phyloP scores from a whole-genome alignment of 2,113 vertebrate genomes.

The Erinaceus europaeus region DNA sequence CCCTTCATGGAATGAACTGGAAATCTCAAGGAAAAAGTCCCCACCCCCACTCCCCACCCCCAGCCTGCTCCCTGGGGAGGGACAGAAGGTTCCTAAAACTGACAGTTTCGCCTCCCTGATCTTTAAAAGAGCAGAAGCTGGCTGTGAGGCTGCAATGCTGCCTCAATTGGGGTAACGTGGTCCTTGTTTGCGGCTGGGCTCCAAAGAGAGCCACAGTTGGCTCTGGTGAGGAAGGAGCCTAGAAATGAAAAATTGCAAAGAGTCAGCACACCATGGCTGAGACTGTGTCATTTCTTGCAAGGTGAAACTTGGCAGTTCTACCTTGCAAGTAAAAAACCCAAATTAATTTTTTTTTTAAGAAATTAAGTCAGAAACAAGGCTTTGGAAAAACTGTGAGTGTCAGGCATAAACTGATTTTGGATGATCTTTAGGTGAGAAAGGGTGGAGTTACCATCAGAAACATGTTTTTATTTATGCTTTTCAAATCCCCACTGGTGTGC shows the following conservation, averaged over 20 bases:
- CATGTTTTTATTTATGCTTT: constrained; percentile 70
- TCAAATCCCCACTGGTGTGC: constrained; percentile 61
- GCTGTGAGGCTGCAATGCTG: constrained; percentile 65
- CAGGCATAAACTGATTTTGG: constrained; percentile 73
- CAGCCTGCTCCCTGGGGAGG: constrained; percentile 64
- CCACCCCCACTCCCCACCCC: neutral
- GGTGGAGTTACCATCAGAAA: constrained; percentile 68
- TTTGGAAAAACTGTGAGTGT: constrained; percentile 76
- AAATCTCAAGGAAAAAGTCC: neutral
- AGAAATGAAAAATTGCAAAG: constrained; percentile 43
- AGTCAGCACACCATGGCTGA: constrained; percentile 60
- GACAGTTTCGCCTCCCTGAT: constrained; percentile 67
- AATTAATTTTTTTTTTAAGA: constrained; percentile 74
- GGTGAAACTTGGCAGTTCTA: constrained; percentile 74
- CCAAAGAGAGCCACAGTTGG: constrained; percentile 67
- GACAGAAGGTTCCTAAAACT: constrained; percentile 64
- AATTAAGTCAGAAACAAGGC: constrained; percentile 77
- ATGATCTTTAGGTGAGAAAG: constrained; percentile 74
- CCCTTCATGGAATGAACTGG: neutral
- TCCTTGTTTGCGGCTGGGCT: constrained; percentile 58
- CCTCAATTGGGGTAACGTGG: constrained; percentile 50
- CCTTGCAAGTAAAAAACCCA: constrained; percentile 74
- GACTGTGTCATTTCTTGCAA: constrained; percentile 66
- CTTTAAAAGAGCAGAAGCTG: constrained; percentile 79
- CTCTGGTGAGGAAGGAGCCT: constrained; percentile 55